Evolutionary conservation across 2,888 invertebrate genomes (phyloP).

Genomic region (Limnephilus auricula): DNA sequence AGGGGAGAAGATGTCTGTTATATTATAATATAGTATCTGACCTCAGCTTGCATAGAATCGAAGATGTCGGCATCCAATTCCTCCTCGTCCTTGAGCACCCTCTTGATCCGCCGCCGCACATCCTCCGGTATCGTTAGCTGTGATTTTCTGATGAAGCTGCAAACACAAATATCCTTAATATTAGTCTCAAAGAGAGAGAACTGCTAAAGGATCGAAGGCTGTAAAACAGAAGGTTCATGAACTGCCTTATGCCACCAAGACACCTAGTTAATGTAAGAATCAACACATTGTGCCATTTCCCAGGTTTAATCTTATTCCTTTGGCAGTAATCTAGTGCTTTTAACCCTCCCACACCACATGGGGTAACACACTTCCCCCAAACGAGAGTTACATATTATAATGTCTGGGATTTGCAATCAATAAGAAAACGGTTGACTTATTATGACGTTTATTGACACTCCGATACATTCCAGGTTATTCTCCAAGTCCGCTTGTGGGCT

Average conservation of each 20-base stretch:
- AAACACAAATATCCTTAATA: constrained; percentile 53
- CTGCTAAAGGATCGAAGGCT: neutral
- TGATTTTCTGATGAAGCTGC: constrained; percentile 87
- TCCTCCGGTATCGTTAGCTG: constrained; percentile 90
- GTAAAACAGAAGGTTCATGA: neutral
- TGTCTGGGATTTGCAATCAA: no score
- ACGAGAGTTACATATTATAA: no score
- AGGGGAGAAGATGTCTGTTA: neutral
- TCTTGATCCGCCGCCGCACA: constrained; percentile 87
- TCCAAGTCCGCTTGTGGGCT: no score
- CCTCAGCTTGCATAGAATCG: constrained; percentile 89
- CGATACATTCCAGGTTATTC: no score
- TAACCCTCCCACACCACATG: no score
- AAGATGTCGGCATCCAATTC: constrained; percentile 88
- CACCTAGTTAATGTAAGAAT: neutral
- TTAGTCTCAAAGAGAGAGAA: neutral
- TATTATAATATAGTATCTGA: constrained; percentile 67
- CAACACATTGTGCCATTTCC: neutral
- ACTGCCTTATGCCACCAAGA: neutral
- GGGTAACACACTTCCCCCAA: no score
- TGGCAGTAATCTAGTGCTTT: no score
- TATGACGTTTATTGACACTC: no score
- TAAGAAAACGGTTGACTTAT: no score
- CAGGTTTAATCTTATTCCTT: neutral
- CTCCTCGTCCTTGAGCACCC: constrained; percentile 83